These are phyloP conservation scores for Alviniconcha strummeri DNA, from an alignment of 2,888 invertebrate genomes.

Conservation along the genomic window DNA sequence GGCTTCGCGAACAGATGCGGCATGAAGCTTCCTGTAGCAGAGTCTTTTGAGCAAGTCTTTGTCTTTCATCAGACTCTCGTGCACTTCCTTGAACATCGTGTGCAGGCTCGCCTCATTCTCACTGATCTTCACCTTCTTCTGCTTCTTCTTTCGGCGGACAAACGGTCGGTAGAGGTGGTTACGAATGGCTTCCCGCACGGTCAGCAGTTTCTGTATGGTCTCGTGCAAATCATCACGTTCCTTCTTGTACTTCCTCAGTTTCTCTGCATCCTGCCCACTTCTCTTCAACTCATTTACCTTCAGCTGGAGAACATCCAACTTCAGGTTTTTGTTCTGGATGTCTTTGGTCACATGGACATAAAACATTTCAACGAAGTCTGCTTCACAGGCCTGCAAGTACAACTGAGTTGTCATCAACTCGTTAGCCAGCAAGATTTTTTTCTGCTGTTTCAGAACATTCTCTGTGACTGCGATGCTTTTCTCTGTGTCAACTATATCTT, in stretches of 20 bases:
- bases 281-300: conserved; percentile 52
- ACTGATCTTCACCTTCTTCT: conserved; percentile 42
- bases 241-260: conserved; percentile 41
- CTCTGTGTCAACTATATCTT: conserved; percentile 51
- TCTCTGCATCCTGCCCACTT: conserved; percentile 34
- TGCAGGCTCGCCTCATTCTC: conserved; percentile 44
- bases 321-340: conserved; percentile 45
- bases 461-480: conserved; percentile 50
- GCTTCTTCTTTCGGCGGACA: conserved; percentile 38
- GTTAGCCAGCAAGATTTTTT: conserved; percentile 47
- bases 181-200: conserved; percentile 59
- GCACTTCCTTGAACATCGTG: conserved; percentile 57
- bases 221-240: conserved; percentile 50
- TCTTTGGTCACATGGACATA: conserved; percentile 57
- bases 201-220: conserved; percentile 45
- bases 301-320: conserved; percentile 48
- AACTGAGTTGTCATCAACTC: conserved; percentile 50
- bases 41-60: conserved; percentile 53
- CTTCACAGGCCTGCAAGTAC: conserved; percentile 48
- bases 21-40: conserved; percentile 58
- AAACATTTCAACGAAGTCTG: conserved; percentile 50
- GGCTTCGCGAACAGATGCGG: conserved; percentile 64
- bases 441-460: conserved; percentile 48
- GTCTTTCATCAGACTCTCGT: conserved; percentile 45
- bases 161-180: conserved; percentile 52